A percentile compares a stretch with the other conserved stretches of the same genome.
These are phyloP conservation scores for Momotus momota DNA, from an alignment of 2,797 vertebrate genomes.

Conservation along the genomic window DNA sequence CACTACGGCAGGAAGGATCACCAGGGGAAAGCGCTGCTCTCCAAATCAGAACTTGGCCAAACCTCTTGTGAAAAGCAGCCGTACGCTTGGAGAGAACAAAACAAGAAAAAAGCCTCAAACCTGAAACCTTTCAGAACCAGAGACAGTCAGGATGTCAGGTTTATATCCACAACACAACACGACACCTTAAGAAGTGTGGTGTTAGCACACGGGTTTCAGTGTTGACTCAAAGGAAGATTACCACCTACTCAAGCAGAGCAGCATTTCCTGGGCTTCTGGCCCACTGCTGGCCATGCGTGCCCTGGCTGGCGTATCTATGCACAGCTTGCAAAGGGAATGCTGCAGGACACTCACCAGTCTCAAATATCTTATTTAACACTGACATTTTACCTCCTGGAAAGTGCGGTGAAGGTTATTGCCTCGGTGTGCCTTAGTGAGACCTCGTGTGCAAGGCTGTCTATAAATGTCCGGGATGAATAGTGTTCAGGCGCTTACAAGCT, in stretches of 20 bases:
- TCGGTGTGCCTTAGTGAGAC: fast-evolving
- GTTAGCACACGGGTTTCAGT: background rate
- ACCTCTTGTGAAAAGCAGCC: background rate
- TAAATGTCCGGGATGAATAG: background rate
- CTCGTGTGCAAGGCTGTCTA: background rate
- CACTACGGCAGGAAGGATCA: background rate
- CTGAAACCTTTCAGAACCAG: background rate
- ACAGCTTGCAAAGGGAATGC: background rate
- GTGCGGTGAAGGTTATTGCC: background rate
- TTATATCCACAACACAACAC: background rate
- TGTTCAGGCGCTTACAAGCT: background rate
- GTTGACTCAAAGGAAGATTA: slow-evolving; percentile 42
- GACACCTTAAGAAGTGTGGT: background rate
- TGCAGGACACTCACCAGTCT: background rate
- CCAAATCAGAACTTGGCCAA: background rate
- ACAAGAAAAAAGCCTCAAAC: background rate
- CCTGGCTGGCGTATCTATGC: background rate
- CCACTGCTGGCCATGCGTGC: background rate
- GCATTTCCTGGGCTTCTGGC: slow-evolving; percentile 43
- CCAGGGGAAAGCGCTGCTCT: background rate
- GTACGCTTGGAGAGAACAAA: background rate
- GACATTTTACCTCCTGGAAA: background rate
- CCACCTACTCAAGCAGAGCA: slow-evolving; percentile 6
- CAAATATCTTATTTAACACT: background rate
- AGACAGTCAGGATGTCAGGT: slow-evolving; percentile 6